Base-by-base conservation (phyloP, 2,113 vertebrate species). In the Corvus cornix region DNA sequence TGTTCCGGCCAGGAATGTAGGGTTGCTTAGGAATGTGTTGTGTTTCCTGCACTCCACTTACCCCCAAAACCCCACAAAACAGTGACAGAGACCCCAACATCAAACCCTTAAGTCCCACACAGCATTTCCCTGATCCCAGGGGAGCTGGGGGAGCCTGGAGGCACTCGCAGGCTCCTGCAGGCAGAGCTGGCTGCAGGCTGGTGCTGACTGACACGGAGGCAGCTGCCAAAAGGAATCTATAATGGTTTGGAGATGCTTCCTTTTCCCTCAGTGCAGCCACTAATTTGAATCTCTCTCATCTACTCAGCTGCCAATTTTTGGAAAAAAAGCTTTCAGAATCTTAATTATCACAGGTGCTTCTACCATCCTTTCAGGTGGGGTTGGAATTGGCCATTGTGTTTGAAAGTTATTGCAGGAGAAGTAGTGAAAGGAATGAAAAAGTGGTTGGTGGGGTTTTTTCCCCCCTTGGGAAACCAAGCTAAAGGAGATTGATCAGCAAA, bases 201-300 rank as follows among this genome's bases (percentile, higher is more conserved):
- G 11, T 1, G 4, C 44, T 35, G 79, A 31, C 59, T 84, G 83
- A 64, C 44, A 49, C 31, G 55, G 46, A 67, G 49, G 66, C 74
- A 81, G 66, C 74, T 90, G 89, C 68, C 64, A 58, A 30, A 17
- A 3, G 1, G 48, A 64, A 93, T 64, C 15, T 12, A 0, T 28
- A 44, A 85, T 51, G 44, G 35, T 49, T 63, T 43, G 79, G 66
- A 81, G n/a, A 39, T 27, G 7, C 20, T 84, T 74, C 77, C 24
- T 79, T 75, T 44, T 64, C 70, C 70, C 78, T 64, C 70, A 13
- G 35, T 23, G 35, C 48, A 87, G 62, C 46, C 43, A 22, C 44
- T 79, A 22, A 91, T 93, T 93, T 85, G 70, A 90, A 95, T 93
- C n/a, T 84, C 58, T 89, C 73, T 94, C 53, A 79, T 90, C 74